phyloP scores from a whole-genome alignment of 2,113 vertebrate genomes.

The Lathamus discolor region DNA sequence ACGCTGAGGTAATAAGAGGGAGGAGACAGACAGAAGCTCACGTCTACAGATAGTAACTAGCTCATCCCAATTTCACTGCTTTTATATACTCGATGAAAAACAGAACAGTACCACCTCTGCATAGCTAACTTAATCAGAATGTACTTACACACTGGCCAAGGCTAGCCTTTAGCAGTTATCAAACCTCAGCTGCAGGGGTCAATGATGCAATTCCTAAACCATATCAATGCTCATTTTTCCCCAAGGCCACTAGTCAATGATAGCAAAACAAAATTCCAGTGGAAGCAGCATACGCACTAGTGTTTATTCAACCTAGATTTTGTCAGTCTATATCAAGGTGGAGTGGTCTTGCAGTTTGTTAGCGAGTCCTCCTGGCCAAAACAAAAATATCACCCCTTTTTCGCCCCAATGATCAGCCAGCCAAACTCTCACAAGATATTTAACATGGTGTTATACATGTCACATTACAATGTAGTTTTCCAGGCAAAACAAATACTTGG shows the following conservation, averaged over 20 bases:
- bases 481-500: slow-evolving; percentile 18
- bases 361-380: neutral
- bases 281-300: neutral
- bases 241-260: neutral
- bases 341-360: neutral
- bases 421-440: neutral
- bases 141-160: neutral
- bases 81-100: neutral
- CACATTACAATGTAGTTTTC: neutral
- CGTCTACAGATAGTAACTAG: rapidly evolving
- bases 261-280: neutral
- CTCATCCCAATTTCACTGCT: neutral
- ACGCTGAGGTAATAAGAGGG: neutral
- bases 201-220: neutral
- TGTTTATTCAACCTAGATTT: neutral
- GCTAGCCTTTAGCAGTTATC: neutral
- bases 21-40: neutral
- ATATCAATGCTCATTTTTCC: neutral
- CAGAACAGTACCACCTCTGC: neutral
- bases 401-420: neutral
- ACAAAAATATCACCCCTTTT: neutral
- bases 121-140: neutral
- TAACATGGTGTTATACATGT: neutral
- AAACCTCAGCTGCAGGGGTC: neutral
- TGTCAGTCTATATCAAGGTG: rapidly evolving